A percentile compares a stretch with the other conserved stretches of the same genome.
Conservation (phyloP, 2,888 invertebrate species). For the Abscondita cerata region DNA sequence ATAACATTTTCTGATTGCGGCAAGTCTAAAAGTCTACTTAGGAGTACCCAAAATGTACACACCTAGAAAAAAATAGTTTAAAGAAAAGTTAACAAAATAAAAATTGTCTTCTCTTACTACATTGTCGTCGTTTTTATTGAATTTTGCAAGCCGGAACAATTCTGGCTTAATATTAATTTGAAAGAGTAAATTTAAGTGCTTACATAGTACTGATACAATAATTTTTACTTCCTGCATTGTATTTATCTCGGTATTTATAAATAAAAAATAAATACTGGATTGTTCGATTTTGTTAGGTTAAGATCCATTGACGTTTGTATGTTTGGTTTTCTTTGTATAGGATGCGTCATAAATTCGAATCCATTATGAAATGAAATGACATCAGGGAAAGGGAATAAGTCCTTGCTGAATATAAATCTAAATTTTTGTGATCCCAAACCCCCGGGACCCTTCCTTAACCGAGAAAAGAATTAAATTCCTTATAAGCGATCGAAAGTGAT, state of each 20-base stretch:
- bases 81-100: slow-evolving; percentile 2
- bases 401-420: too few species aligned
- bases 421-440: too few species aligned
- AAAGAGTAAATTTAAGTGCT: slow-evolving; percentile 50
- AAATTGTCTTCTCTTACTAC: slow-evolving; percentile 45
- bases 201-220: slow-evolving; percentile 53
- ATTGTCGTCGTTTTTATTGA: slow-evolving; percentile 46
- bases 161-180: slow-evolving; percentile 51
- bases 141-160: slow-evolving; percentile 54
- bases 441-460: too few species aligned
- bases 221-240: slow-evolving; percentile 52
- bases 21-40: slow-evolving; percentile 38
- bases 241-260: not conserved
- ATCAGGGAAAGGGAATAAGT: too few species aligned
- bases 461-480: too few species aligned
- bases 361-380: too few species aligned
- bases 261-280: not conserved
- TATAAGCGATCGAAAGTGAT: too few species aligned
- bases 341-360: too few species aligned
- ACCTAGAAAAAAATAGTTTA: slow-evolving; percentile 30
- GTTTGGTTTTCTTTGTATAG: too few species aligned
- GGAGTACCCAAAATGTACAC: slow-evolving; percentile 46
- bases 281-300: not conserved
- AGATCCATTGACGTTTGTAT: too few species aligned
- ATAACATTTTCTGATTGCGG: slow-evolving; percentile 42